A percentile compares a stretch with the other conserved stretches of the same genome.
phyloP scores from a whole-genome alignment of 2,888 invertebrate genomes.

The Lepidochitona cinerea region DNA sequence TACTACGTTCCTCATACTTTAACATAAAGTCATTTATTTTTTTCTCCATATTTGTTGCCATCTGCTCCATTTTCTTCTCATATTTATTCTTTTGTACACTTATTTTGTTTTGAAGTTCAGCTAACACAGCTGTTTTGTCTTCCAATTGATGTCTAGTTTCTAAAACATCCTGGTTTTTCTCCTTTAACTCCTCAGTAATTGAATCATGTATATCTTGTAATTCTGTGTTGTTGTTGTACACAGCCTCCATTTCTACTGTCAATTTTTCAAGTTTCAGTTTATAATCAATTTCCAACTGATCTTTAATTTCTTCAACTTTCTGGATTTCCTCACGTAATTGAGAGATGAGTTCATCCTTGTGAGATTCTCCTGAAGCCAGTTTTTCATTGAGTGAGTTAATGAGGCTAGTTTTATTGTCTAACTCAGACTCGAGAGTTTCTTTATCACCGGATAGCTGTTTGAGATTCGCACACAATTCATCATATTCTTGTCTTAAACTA shows the following conservation, averaged over 20 bases:
- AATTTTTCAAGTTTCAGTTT: background rate
- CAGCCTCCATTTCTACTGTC: background rate
- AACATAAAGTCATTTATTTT: background rate
- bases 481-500: background rate
- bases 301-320: background rate
- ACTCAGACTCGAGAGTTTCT: too few species aligned
- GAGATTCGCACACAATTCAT: background rate
- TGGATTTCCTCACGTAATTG: too few species aligned
- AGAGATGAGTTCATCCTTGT: too few species aligned
- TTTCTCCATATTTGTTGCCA: background rate
- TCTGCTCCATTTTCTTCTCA: background rate
- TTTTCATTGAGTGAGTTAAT: too few species aligned
- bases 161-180: background rate
- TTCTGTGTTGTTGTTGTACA: background rate
- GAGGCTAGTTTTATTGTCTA: too few species aligned
- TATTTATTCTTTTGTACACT: background rate
- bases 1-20: background rate
- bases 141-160: background rate
- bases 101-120: background rate
- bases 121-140: background rate
- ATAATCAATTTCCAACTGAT: background rate
- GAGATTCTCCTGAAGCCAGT: too few species aligned
- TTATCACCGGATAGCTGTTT: background rate
- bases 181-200: background rate
- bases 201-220: background rate